Percentiles rank a stretch among this genome's conserved stretches.
Conservation (phyloP, 2,888 invertebrate genomes). For the Eustalomyia histrio region DNA sequence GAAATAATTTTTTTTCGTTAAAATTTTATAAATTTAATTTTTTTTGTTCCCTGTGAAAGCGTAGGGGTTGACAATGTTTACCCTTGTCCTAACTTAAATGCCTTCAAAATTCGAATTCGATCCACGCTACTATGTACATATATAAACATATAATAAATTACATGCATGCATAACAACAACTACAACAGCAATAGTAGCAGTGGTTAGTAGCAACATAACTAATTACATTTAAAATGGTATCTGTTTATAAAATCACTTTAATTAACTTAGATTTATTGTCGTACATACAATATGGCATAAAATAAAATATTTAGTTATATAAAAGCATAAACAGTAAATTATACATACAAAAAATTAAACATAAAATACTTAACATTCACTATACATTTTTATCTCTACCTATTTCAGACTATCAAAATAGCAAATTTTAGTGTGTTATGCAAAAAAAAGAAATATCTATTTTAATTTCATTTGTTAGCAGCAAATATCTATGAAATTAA, state of each 20-base stretch:
- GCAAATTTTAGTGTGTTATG: no score
- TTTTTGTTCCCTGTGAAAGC: no score
- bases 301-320: not conserved
- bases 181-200: conserved; percentile 10
- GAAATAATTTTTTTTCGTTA: no score
- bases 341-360: not conserved
- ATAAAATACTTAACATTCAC: not conserved
- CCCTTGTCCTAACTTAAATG: no score
- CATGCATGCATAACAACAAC: conserved; percentile 16
- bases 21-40: no score
- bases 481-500: conserved; percentile 42
- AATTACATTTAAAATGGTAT: conserved; percentile 59
- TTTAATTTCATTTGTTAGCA: no score
- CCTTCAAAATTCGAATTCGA: no score
- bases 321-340: conserved; percentile 21
- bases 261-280: conserved; percentile 60
- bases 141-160: conserved; percentile 53
- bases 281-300: conserved; percentile 24
- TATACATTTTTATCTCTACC: no score
- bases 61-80: no score
- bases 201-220: conserved; percentile 29
- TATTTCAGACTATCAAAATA: no score
- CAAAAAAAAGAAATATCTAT: no score
- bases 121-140: no score
- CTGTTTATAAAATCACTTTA: conserved; percentile 62